phyloP scores from a whole-genome alignment of 1,140 invertebrate genomes.

The Diachasma alloeum region DNA sequence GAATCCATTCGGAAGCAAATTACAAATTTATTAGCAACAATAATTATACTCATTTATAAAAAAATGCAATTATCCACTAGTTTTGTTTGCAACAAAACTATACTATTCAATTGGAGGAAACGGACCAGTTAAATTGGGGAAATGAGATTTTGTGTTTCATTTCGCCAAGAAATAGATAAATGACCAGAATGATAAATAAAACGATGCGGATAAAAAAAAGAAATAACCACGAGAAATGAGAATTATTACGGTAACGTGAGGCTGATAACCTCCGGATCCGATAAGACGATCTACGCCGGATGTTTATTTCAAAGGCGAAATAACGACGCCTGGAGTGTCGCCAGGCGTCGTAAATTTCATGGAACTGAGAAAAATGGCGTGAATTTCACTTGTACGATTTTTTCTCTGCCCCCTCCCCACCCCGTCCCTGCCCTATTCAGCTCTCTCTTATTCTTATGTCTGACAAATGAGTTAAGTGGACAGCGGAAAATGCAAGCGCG shows the following conservation, averaged over 20 bases:
- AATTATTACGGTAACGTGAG: constrained; percentile 47
- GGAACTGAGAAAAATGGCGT: constrained; percentile 26
- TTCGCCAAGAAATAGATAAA: neutral
- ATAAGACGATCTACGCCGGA: constrained; percentile 58
- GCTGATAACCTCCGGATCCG: constrained; percentile 51
- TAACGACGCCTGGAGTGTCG: constrained; percentile 61
- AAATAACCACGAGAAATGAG: constrained; percentile 31
- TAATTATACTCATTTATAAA: too few relatives aligned
- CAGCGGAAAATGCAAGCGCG: neutral
- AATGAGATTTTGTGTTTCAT: neutral
- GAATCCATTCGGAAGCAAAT: too few relatives aligned
- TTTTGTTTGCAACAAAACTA: too few relatives aligned
- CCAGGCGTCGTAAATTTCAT: constrained; percentile 47
- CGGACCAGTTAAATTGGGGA: neutral
- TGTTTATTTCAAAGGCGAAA: constrained; percentile 62
- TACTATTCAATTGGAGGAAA: too few relatives aligned
- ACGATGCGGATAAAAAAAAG: neutral
- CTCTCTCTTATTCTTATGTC: constrained; percentile 4
- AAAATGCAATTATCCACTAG: too few relatives aligned
- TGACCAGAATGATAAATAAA: neutral
- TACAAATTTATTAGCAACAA: too few relatives aligned
- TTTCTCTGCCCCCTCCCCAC: neutral
- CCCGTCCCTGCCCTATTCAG: neutral
- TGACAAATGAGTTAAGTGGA: constrained; percentile 6
- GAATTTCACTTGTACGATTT: constrained; percentile 26